Conservation (phyloP, 2,888 invertebrate genomes). For the Lepidocyrtoides sp. region DNA sequence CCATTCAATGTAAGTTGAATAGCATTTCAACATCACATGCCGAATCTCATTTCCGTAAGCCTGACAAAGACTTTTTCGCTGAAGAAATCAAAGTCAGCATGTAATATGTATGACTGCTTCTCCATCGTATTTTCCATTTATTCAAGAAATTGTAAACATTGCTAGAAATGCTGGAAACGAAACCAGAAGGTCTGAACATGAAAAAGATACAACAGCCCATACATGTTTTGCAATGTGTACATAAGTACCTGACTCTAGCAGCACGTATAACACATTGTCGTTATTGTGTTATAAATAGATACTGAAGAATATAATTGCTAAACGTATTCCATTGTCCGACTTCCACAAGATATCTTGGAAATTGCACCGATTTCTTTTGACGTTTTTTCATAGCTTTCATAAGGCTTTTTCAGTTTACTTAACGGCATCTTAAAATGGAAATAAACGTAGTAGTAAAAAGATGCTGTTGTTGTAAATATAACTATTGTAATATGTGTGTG, state of each 20-base stretch:
- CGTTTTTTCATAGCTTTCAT: not conserved
- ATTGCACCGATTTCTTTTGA: not conserved
- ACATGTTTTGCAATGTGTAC: not conserved
- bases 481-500: not conserved
- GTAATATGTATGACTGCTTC: not conserved
- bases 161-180: not conserved
- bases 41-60: conserved; percentile 73
- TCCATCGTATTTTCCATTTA: not conserved
- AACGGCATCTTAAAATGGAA: not conserved
- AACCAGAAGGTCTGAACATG: no score
- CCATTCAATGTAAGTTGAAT: not conserved
- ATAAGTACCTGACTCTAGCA: no score
- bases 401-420: not conserved
- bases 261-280: not conserved
- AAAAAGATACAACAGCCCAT: not conserved
- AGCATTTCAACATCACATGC: not conserved
- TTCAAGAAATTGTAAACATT: not conserved
- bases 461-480: not conserved
- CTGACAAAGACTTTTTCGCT: conserved; percentile 49
- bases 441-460: not conserved
- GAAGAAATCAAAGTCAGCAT: conserved; percentile 23
- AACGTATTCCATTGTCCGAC: not conserved
- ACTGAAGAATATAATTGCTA: conserved; percentile 14
- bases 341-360: conserved; percentile 17
- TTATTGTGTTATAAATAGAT: no score